A percentile compares a stretch with the other conserved stretches of the same genome.
phyloP scores from a whole-genome alignment of 1,140 invertebrate species.

The Leucophenga varia region DNA sequence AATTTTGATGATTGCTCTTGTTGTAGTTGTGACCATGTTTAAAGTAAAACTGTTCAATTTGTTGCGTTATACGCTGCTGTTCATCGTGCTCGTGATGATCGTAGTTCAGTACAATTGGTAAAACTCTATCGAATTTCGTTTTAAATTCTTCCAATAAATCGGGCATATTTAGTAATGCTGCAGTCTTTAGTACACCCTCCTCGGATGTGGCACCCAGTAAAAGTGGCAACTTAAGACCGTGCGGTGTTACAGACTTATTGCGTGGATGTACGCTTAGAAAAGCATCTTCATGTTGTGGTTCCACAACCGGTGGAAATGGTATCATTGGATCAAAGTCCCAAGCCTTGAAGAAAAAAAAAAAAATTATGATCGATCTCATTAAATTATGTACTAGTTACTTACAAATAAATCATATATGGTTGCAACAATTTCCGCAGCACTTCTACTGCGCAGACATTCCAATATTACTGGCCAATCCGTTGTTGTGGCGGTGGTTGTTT shows the following conservation, averaged over 20 bases:
- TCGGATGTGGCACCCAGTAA: constrained; percentile 68
- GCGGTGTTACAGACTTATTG: constrained; percentile 57
- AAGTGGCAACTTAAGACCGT: constrained; percentile 63
- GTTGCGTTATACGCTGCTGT: constrained; percentile 57
- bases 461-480: constrained; percentile 58
- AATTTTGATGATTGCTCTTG: constrained; percentile 57
- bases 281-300: constrained; percentile 66
- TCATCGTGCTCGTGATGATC: constrained; percentile 60
- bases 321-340: constrained; percentile 74
- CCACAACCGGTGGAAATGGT: constrained; percentile 71
- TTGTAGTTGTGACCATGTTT: constrained; percentile 55
- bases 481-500: constrained; percentile 5
- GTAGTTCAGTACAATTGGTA: constrained; percentile 64
- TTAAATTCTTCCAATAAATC: constrained; percentile 60
- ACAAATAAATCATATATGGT: constrained; percentile 67
- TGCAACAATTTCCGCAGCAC: constrained; percentile 63
- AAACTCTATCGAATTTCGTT: constrained; percentile 60
- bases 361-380: not conserved
- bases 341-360: constrained; percentile 51
- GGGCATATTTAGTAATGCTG: constrained; percentile 55
- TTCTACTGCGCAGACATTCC: constrained; percentile 63
- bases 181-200: constrained; percentile 67
- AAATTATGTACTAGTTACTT: constrained; percentile 30
- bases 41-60: constrained; percentile 66
- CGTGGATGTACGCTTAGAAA: constrained; percentile 65